phyloP scores from a whole-genome alignment of 2,888 invertebrate genomes.

The Xylota sylvarum region DNA sequence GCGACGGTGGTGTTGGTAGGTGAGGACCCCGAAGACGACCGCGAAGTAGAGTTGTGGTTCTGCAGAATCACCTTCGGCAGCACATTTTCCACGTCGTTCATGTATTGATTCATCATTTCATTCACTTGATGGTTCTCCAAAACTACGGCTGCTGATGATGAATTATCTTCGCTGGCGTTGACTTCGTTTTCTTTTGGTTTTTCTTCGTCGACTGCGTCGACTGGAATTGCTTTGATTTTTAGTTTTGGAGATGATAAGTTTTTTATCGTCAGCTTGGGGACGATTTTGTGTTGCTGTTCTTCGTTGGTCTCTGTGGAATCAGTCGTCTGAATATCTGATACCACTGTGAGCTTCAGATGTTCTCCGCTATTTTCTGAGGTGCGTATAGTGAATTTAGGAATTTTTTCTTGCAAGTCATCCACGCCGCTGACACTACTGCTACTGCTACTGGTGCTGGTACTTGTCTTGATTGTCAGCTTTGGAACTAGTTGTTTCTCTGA shows the following conservation, averaged over 20 bases:
- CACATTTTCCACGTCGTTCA: conserved; percentile 61
- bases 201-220: conserved; percentile 78
- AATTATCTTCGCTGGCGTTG: conserved; percentile 67
- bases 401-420: conserved; percentile 78
- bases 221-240: conserved; percentile 85
- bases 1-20: not conserved
- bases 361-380: conserved; percentile 79
- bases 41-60: conserved; percentile 43
- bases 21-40: conserved; percentile 32
- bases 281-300: conserved; percentile 78
- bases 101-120: conserved; percentile 69
- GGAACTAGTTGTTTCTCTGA: conserved; percentile 79
- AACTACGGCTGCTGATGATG: conserved; percentile 72
- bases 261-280: conserved; percentile 84
- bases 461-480: conserved; percentile 82
- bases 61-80: conserved; percentile 65
- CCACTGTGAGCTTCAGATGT: conserved; percentile 75
- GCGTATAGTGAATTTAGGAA: conserved; percentile 82
- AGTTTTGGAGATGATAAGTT: conserved; percentile 84
- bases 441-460: conserved; percentile 29
- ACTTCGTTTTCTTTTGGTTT: conserved; percentile 64
- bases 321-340: conserved; percentile 59
- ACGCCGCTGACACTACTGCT: not conserved
- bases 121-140: conserved; percentile 63
- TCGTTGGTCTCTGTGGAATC: conserved; percentile 49